Conservation (phyloP, 1,140 invertebrate genomes). For the Neodiprion virginianus region DNA sequence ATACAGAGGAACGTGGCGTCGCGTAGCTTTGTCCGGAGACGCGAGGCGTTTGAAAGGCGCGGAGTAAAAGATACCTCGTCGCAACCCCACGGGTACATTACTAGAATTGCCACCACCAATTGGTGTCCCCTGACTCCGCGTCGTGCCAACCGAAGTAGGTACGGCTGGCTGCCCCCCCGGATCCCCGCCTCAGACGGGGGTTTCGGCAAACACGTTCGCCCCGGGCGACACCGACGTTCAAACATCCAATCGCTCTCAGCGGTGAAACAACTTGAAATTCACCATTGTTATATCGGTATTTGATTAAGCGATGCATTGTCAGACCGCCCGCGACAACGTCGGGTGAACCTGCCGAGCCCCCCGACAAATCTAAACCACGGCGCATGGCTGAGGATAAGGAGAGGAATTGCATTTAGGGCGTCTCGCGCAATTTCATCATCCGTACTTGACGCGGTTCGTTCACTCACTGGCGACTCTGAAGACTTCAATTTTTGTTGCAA, state of each 20-base stretch:
- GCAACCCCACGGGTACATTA: slow-evolving; percentile 59
- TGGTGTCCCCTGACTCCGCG: background rate
- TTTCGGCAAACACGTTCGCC: slow-evolving; percentile 52
- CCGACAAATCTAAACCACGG: background rate
- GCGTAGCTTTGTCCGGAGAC: no score
- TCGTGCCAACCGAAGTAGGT: no score
- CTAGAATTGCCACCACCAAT: slow-evolving; percentile 46
- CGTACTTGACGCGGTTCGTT: background rate
- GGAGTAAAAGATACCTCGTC: slow-evolving; percentile 18
- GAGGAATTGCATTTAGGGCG: background rate
- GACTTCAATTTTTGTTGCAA: no score
- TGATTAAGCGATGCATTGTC: slow-evolving; percentile 50
- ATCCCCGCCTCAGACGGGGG: slow-evolving; percentile 31
- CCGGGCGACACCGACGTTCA: slow-evolving; percentile 50
- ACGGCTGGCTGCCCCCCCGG: no score
- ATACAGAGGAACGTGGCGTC: no score
- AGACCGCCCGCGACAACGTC: slow-evolving; percentile 9
- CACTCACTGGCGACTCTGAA: background rate
- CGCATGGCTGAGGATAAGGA: background rate
- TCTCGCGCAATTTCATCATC: slow-evolving; percentile 5
- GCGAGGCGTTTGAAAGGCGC: background rate
- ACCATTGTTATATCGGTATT: slow-evolving; percentile 52
- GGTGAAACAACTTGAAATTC: slow-evolving; percentile 42
- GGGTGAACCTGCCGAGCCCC: background rate
- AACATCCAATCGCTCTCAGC: slow-evolving; percentile 52